Conservation (phyloP, 2,888 invertebrate genomes). For the Dilophus febrilis region DNA sequence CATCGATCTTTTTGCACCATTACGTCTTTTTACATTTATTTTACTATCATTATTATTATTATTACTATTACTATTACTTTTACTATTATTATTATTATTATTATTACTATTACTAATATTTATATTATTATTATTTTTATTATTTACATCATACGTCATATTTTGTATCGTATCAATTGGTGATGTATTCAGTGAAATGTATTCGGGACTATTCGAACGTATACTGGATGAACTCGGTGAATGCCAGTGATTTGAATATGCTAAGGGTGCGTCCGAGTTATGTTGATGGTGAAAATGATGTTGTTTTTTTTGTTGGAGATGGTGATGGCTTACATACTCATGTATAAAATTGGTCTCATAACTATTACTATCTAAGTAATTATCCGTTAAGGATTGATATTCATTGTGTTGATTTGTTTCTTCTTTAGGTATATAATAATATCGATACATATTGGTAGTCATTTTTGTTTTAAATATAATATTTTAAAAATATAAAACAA, state of each 20-base stretch:
- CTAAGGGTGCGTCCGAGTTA: too few species aligned
- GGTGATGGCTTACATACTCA: not conserved
- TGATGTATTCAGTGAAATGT: constrained; percentile 21
- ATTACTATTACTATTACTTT: too few species aligned
- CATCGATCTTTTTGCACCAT: too few species aligned
- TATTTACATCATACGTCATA: too few species aligned
- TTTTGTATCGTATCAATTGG: too few species aligned
- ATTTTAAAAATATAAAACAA: too few species aligned
- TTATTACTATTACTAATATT: too few species aligned
- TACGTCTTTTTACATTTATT: too few species aligned
- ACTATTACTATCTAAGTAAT: not conserved
- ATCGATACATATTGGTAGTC: constrained; percentile 29
- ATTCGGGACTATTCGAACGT: constrained; percentile 29
- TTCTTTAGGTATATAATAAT: constrained; percentile 24
- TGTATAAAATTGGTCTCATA: not conserved
- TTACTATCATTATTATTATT: too few species aligned
- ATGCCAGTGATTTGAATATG: constrained; percentile 30
- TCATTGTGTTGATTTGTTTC: not conserved
- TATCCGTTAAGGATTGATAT: not conserved
- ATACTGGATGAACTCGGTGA: constrained; percentile 27
- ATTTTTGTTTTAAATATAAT: constrained; percentile 30
- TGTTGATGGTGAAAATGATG: constrained; percentile 1
- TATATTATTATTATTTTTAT: too few species aligned
- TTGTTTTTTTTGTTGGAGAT: constrained; percentile 4
- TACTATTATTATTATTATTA: too few species aligned